Base-by-base conservation (phyloP, 2,888 invertebrate genomes). In the Volucella inanis region DNA sequence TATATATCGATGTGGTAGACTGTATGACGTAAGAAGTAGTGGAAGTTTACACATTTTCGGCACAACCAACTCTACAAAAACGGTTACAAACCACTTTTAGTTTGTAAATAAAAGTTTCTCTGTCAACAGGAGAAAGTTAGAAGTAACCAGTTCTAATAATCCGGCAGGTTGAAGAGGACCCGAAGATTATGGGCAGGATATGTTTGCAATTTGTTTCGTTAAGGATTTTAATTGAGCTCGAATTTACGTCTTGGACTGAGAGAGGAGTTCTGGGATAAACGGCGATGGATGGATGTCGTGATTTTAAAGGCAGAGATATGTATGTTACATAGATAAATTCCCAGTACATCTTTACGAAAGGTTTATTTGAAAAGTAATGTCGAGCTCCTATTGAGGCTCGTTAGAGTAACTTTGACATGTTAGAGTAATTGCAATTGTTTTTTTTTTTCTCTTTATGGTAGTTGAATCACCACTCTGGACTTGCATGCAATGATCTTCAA, bases 31-130 rank as follows among this genome's bases (percentile, higher is more conserved):
- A 31, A 31, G 31, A 31, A 31, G 55, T 8, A 54, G 64, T 22
- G 45, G 55, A 62, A 68, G 50, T 82, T 82, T n/a, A 18, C 54
- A 49, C 49, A 72, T 55, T 71, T 72, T 72, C 59, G 47, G 71
- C n/a, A 50, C 22, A 38, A 62, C 49, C n/a, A 41, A 57, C 64
- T 64, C 70, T 49, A 61, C 52, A 67, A 59, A n/a, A 65, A 74
- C 68, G 68, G 72, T 83, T 83, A 49, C 62, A 83, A 83, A 67
- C 83, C 68, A 72, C 78, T 83, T 83, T 79, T 78, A 78, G 74
- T 83, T 78, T 67, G 43, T 67, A 62, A 83, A 67, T 50, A 72
- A 83, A 83, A 83, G 72, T 83, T 83, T 83, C 54, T 57, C 82
- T 71, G 82, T 83, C 72, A 83, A 83, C 78, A 83, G 39, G 67